These are phyloP conservation scores for Serilophus lunatus DNA, from an alignment of 2,113 vertebrate species.

Conservation along the genomic window DNA sequence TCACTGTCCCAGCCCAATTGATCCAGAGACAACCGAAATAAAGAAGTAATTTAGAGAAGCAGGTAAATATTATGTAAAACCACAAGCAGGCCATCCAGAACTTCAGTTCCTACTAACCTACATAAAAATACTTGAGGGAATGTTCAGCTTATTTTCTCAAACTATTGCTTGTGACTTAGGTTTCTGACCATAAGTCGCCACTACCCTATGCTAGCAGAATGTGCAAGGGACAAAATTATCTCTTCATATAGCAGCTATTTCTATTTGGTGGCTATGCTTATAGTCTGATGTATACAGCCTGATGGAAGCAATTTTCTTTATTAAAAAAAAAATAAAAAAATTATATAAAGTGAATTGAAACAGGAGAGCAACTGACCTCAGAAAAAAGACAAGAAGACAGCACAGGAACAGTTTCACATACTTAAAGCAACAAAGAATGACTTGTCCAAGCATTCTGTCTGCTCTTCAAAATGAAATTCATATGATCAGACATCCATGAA, in stretches of 20 bases:
- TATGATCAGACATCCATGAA: slow-evolving; percentile 9
- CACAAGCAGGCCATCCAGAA: background rate
- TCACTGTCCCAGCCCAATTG: background rate
- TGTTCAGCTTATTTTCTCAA: background rate
- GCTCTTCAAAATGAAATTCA: slow-evolving; percentile 26
- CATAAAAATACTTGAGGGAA: background rate
- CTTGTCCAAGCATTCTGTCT: background rate
- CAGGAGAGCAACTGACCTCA: background rate
- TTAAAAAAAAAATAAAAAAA: background rate
- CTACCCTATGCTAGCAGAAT: background rate
- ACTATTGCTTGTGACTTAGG: background rate
- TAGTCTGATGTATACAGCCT: background rate
- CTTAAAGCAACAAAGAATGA: slow-evolving; percentile 4
- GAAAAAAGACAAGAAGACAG: background rate
- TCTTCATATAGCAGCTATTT: background rate
- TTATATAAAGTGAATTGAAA: background rate
- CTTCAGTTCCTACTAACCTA: background rate
- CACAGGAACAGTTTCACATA: background rate
- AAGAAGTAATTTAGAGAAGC: background rate
- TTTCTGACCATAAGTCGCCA: background rate
- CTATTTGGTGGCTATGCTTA: background rate
- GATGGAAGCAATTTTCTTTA: background rate
- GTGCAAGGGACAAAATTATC: background rate
- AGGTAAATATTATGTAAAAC: background rate
- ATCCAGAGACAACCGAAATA: background rate